Evolutionary conservation across 2,113 vertebrate species (phyloP).

Genomic region (Antechinus flavipes): DNA sequence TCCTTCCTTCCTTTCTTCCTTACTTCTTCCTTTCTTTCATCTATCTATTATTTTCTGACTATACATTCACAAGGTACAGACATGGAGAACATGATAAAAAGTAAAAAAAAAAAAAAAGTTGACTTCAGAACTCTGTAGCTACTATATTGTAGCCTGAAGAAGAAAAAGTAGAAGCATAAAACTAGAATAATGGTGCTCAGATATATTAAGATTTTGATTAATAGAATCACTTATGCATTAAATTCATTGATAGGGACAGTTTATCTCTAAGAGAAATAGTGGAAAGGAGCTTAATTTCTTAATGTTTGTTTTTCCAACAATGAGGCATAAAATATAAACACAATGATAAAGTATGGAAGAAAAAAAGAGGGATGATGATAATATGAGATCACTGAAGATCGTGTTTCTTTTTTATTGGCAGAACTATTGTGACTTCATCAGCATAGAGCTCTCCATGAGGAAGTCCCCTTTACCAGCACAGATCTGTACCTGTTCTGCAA

Average conservation of each 20-base stretch:
- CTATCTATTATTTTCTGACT: background rate
- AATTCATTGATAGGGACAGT: background rate
- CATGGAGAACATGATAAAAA: background rate
- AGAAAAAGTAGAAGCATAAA: background rate
- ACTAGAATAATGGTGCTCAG: background rate
- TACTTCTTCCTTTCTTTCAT: no score
- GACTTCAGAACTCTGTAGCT: background rate
- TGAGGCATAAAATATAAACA: background rate
- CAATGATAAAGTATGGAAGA: background rate
- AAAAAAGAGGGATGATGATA: background rate
- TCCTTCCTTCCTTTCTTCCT: accelerated
- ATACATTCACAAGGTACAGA: background rate
- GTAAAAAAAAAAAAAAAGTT: background rate
- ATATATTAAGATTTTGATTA: background rate
- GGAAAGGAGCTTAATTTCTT: background rate
- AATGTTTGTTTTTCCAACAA: background rate
- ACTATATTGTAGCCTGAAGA: background rate
- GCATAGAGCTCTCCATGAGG: background rate
- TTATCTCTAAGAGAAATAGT: background rate
- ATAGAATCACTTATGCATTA: background rate
- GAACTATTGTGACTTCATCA: background rate
- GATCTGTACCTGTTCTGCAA: background rate
- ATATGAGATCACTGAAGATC: background rate
- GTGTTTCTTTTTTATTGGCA: background rate
- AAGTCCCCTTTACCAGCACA: background rate